Percentiles rank a stretch among this genome's conserved stretches.
Conservation (phyloP, 2,888 invertebrate species). For the Achlya flavicornis region DNA sequence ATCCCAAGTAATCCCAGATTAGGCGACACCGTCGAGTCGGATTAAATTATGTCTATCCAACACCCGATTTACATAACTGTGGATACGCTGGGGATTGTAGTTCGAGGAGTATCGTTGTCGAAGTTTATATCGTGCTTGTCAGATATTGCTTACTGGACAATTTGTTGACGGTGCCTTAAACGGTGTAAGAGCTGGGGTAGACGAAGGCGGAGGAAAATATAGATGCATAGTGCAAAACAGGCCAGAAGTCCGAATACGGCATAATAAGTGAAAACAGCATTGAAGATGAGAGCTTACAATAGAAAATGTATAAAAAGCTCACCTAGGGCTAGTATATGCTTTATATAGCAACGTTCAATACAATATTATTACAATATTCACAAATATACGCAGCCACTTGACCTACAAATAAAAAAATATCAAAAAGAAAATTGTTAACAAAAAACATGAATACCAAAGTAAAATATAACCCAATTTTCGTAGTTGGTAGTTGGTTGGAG, state of each 20-base stretch:
- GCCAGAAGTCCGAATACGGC: too few relatives aligned
- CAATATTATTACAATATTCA: not conserved
- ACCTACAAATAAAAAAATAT: not conserved
- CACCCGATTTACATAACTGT: slow-evolving; percentile 44
- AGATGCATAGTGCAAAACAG: too few relatives aligned
- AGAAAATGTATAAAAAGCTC: too few relatives aligned
- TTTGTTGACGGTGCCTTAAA: not conserved
- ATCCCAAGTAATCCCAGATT: slow-evolving; percentile 41
- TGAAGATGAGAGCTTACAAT: too few relatives aligned
- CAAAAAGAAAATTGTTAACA: not conserved
- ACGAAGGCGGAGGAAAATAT: not conserved
- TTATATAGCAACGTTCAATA: not conserved
- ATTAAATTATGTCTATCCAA: slow-evolving; percentile 33
- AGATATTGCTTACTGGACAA: slow-evolving; percentile 6
- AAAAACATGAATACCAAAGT: slow-evolving; percentile 10
- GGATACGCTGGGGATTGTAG: slow-evolving; percentile 25
- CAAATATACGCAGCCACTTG: not conserved
- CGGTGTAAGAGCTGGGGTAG: not conserved
- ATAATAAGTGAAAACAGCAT: too few relatives aligned
- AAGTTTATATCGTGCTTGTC: slow-evolving; percentile 23
- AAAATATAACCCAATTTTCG: slow-evolving; percentile 23
- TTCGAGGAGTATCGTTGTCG: slow-evolving; percentile 28
- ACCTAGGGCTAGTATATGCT: too few relatives aligned
- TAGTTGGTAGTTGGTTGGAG: slow-evolving; percentile 21
- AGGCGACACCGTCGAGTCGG: slow-evolving; percentile 37